Base-by-base conservation (phyloP, 2,113 vertebrate species). In the Periophthalmus modestus region DNA sequence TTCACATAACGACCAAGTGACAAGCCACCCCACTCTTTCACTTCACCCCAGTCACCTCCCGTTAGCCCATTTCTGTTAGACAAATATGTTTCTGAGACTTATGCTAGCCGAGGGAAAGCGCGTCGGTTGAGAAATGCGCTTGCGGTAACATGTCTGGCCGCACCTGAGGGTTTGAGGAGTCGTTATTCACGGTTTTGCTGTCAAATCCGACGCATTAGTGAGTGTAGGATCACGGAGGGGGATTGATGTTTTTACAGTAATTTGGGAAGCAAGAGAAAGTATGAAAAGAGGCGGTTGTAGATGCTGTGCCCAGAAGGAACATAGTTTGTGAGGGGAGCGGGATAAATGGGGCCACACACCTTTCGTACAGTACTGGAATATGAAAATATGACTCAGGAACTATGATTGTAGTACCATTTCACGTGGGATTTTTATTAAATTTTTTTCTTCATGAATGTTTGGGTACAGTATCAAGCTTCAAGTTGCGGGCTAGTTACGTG, bases 231-330 rank as follows among this genome's bases (percentile, higher is more conserved):
- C 39, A 39, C 68, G 70, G 39, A 73, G 50, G 72, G 81, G 79
- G 19, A 21, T 63, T 33, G 23, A 63, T 91, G 85, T 89, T 91
- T 90, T 89, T 79, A 87, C 78, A 88, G 88, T 82, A 85, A 90
- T 89, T 89, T 85, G 70, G 84, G 79, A 90, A 87, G 86, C 84
- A 72, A 82, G 79, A 36, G 47, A 71, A 84, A 65, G 75, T 77
- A 80, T 79, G 78, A 80, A 88, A 87, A 85, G 33, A 19, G 62
- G 72, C 71, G 66, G 36, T 68, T 71, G 52, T 67, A 16, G 23
- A 59, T 59, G 73, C 67, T 71, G 55, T 69, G 73, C 74, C 85
- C 70, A 34, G 69, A 75, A 71, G 86, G 75, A 18, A 69, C 80
- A 84, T 88, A 80, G 54, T 85, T 89, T 70, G 16, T 59, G 18